These are phyloP conservation scores for Notolepis coatsorum DNA, from an alignment of 2,797 vertebrate genomes.

Conservation along the genomic window DNA sequence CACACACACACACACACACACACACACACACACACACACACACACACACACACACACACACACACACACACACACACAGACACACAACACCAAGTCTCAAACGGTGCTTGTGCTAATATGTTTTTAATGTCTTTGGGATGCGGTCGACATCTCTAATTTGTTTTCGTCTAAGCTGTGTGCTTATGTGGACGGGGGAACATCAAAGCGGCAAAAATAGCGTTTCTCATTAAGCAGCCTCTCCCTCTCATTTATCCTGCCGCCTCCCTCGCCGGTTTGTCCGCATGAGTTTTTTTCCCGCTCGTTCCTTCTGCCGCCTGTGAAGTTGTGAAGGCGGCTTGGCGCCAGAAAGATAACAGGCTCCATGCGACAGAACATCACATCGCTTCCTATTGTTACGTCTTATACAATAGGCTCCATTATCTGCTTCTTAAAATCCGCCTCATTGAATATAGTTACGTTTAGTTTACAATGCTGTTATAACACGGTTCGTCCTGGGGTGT, in stretches of 20 bases:
- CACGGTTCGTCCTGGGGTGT: too few species aligned
- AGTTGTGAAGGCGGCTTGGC: slow-evolving; percentile 71
- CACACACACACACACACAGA: slow-evolving; percentile 11
- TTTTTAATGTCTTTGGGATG: slow-evolving; percentile 88
- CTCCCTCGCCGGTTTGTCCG: slow-evolving; percentile 79
- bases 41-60: not conserved
- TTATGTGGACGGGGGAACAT: slow-evolving; percentile 83
- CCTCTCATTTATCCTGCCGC: slow-evolving; percentile 84
- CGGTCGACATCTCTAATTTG: slow-evolving; percentile 85
- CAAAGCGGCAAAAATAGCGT: slow-evolving; percentile 86
- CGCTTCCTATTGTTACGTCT: not conserved
- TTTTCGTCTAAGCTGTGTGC: slow-evolving; percentile 86
- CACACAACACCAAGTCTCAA: slow-evolving; percentile 63
- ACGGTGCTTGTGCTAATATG: slow-evolving; percentile 84
- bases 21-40: not conserved
- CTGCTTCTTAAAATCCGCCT: too few species aligned
- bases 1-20: not conserved
- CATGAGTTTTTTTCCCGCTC: slow-evolving; percentile 41
- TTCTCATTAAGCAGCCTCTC: slow-evolving; percentile 86
- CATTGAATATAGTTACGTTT: too few species aligned
- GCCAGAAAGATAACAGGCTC: slow-evolving; percentile 65
- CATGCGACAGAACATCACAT: slow-evolving; percentile 9
- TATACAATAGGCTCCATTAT: not conserved
- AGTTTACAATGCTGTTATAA: too few species aligned
- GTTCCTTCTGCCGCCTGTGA: slow-evolving; percentile 75